Conservation (phyloP, 2,888 invertebrate species). For the Drepana falcataria region DNA sequence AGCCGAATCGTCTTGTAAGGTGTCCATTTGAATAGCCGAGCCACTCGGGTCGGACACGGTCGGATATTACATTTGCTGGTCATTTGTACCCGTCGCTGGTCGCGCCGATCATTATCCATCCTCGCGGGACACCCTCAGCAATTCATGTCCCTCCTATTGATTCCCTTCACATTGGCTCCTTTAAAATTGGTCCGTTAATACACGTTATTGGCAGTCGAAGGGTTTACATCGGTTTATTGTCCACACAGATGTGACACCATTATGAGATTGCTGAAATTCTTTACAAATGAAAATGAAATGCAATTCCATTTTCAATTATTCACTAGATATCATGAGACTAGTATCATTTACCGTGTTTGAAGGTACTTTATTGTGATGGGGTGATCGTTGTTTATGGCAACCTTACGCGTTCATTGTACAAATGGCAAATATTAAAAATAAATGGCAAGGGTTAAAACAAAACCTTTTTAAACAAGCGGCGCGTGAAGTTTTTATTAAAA, state of each 20-base stretch:
- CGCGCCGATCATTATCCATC: slow-evolving; percentile 71
- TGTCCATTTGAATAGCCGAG: slow-evolving; percentile 61
- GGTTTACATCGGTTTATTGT: slow-evolving; percentile 39
- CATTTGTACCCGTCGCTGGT: slow-evolving; percentile 74
- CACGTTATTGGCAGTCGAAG: slow-evolving; percentile 46
- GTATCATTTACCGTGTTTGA: too few relatives aligned
- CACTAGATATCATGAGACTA: too few relatives aligned
- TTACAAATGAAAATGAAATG: slow-evolving; percentile 3
- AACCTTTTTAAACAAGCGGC: slow-evolving; percentile 28
- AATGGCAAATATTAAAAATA: too few relatives aligned
- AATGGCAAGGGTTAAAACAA: slow-evolving; percentile 1
- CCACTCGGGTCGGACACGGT: slow-evolving; percentile 50
- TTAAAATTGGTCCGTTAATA: slow-evolving; percentile 66
- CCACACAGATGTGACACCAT: slow-evolving; percentile 25
- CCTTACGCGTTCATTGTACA: too few relatives aligned
- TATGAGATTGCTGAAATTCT: slow-evolving; percentile 9
- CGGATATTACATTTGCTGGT: slow-evolving; percentile 77
- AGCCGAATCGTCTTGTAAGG: slow-evolving; percentile 39
- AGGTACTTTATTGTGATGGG: too few relatives aligned
- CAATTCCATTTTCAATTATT: neutral
- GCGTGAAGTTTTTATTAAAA: slow-evolving; percentile 51
- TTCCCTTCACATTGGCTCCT: slow-evolving; percentile 52
- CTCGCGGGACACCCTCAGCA: slow-evolving; percentile 58
- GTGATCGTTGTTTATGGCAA: too few relatives aligned
- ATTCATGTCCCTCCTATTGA: slow-evolving; percentile 58